Conservation (phyloP, 2,888 invertebrate genomes). For the Anagyrus pseudococci region DNA sequence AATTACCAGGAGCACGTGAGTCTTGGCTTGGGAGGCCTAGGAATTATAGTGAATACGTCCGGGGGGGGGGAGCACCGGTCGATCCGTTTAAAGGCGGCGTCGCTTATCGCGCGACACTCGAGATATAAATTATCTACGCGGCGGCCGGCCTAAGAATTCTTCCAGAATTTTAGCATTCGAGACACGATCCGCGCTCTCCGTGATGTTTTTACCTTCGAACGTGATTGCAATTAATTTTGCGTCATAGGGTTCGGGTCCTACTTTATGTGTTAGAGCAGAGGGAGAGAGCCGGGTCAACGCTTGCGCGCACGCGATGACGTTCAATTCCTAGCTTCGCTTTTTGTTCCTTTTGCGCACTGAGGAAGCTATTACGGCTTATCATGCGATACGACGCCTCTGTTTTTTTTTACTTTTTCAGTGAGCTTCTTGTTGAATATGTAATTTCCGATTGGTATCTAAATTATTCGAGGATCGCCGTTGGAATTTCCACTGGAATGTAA, state of each 20-base stretch:
- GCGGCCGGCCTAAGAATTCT: conserved; percentile 8
- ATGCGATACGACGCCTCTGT: no score
- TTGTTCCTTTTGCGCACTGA: no score
- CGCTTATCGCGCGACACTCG: neutral
- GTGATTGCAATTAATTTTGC: conserved; percentile 13
- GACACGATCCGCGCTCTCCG: neutral
- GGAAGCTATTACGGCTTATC: no score
- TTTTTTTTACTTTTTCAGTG: no score
- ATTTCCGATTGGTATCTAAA: no score
- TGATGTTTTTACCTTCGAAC: conserved; percentile 4
- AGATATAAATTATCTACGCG: conserved; percentile 19
- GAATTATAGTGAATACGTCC: conserved; percentile 14
- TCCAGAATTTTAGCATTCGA: conserved; percentile 18
- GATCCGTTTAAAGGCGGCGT: conserved; percentile 5
- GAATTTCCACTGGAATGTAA: no score
- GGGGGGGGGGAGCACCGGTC: neutral
- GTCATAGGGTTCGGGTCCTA: no score
- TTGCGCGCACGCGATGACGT: no score
- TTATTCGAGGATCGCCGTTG: no score
- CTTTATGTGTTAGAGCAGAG: neutral
- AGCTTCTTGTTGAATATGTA: no score
- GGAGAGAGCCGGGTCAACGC: no score
- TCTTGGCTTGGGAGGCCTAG: neutral
- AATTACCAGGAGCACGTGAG: conserved; percentile 10
- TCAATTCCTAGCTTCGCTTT: no score